Percentiles rank a stretch among this genome's conserved stretches.
These are phyloP conservation scores for Euclidia mi DNA, from an alignment of 2,888 invertebrate species.

Conservation along the genomic window DNA sequence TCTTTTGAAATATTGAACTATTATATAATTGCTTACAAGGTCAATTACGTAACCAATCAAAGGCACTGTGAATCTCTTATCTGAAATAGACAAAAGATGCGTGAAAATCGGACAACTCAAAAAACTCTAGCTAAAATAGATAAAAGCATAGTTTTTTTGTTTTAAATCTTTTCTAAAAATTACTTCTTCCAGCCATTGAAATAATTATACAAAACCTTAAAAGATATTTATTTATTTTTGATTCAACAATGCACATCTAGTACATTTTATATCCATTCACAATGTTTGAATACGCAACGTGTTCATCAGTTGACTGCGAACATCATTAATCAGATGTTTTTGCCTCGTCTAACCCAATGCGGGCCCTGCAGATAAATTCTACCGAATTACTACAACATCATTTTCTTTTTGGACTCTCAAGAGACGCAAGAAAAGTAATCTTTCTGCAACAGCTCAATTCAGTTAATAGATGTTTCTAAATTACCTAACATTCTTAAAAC, in stretches of 20 bases:
- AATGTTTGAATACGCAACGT: conserved; percentile 62
- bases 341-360: conserved; percentile 53
- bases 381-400: conserved; percentile 54
- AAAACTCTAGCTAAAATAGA: too few species aligned
- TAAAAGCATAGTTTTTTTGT: too few species aligned
- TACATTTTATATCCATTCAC: conserved; percentile 16
- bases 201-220: too few species aligned
- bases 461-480: conserved; percentile 26
- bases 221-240: too few species aligned
- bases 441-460: conserved; percentile 22
- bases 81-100: too few species aligned
- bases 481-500: conserved; percentile 4
- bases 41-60: too few species aligned
- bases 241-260: conserved; percentile 36
- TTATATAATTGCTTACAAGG: too few species aligned
- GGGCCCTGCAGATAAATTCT: conserved; percentile 53
- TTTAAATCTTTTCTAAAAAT: too few species aligned
- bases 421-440: conserved; percentile 39
- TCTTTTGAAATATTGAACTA: too few species aligned
- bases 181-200: too few species aligned
- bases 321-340: conserved; percentile 78
- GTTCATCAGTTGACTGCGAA: conserved; percentile 60
- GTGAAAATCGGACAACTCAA: too few species aligned
- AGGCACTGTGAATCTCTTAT: too few species aligned
- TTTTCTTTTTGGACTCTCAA: conserved; percentile 49